Evolutionary conservation across 2,888 invertebrate species (phyloP).

Genomic region (Spilosoma lubricipeda): DNA sequence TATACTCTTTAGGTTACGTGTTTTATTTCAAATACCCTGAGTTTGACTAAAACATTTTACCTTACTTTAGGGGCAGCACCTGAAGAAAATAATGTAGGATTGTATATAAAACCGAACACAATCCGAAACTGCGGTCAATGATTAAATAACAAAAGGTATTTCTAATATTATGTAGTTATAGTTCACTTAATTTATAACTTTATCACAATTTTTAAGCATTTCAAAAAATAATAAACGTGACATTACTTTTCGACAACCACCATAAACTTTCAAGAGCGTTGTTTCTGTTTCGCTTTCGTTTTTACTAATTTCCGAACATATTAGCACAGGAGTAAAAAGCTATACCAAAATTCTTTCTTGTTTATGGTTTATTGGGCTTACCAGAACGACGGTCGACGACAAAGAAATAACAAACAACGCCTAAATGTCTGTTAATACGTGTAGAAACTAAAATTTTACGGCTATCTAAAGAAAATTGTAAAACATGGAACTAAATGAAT

Average conservation of each 20-base stretch:
- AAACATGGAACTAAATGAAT: too few species aligned
- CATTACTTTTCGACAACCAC: constrained; percentile 39
- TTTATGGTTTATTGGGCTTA: not conserved
- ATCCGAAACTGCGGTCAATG: constrained; percentile 1
- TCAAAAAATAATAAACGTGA: constrained; percentile 42
- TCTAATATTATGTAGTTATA: constrained; percentile 17
- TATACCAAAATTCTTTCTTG: constrained; percentile 10
- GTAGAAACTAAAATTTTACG: too few species aligned
- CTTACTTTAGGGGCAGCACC: constrained; percentile 26
- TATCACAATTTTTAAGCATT: constrained; percentile 2
- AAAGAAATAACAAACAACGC: too few species aligned
- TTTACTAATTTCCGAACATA: constrained; percentile 27
- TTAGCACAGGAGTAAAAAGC: constrained; percentile 26
- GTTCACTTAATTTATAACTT: constrained; percentile 4
- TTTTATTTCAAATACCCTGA: constrained; percentile 24
- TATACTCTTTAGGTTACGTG: constrained; percentile 40
- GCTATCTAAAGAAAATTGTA: too few species aligned
- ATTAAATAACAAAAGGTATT: not conserved
- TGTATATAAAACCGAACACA: constrained; percentile 6
- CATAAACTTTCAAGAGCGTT: constrained; percentile 14
- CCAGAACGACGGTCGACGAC: too few species aligned
- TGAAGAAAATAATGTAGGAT: constrained; percentile 20
- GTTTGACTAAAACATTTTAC: constrained; percentile 17
- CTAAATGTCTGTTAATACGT: too few species aligned
- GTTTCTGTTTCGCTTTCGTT: not conserved